phyloP scores from a whole-genome alignment of 2,113 vertebrate species.

The Echinops telfairi region DNA sequence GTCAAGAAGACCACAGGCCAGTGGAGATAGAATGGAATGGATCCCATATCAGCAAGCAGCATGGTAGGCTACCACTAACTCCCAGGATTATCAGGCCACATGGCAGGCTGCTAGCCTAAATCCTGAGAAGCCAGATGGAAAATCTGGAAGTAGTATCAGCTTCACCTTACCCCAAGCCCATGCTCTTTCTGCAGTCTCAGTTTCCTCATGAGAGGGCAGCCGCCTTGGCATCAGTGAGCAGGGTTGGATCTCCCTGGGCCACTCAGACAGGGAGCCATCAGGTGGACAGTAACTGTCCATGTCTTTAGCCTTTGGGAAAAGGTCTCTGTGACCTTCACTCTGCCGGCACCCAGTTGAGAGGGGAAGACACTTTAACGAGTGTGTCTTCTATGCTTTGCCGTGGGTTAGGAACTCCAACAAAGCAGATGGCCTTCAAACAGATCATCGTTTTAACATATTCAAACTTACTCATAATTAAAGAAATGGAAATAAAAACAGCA shows the following conservation, averaged over 20 bases:
- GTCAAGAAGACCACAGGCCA: no score
- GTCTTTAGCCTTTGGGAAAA: not conserved
- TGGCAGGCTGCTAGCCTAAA: no score
- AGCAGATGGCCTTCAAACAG: not conserved
- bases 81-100: no score
- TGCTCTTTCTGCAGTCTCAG: not conserved
- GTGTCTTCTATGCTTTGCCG: not conserved
- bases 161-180: not conserved
- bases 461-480: slow-evolving; percentile 10
- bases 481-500: slow-evolving; percentile 39
- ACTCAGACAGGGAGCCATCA: not conserved
- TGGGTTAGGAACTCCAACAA: not conserved
- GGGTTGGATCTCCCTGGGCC: not conserved
- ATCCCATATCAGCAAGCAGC: no score
- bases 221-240: not conserved
- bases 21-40: no score
- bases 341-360: not conserved
- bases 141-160: not conserved
- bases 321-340: not conserved
- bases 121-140: not conserved
- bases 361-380: not conserved
- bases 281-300: no score
- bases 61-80: no score
- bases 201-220: not conserved
- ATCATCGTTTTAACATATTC: not conserved